Conservation (phyloP, 35 echinoderm and acorn worm genomes). For the Eucidaris tribuloides region DNA sequence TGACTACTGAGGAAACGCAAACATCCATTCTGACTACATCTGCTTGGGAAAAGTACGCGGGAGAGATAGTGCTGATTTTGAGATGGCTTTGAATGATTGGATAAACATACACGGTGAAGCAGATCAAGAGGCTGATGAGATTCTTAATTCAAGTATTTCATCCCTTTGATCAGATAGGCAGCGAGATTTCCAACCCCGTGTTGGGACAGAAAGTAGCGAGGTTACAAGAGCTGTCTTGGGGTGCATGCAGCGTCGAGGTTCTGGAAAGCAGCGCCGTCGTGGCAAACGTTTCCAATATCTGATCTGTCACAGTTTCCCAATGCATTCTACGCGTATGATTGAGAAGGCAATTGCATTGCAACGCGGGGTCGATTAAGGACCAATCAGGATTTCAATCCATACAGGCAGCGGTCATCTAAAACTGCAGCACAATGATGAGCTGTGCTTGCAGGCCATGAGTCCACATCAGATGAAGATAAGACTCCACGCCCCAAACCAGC, state of each 20-base stretch:
- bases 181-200: slow-evolving; percentile 34
- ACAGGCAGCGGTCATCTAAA: slow-evolving; percentile 22
- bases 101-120: slow-evolving; percentile 36
- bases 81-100: slow-evolving; percentile 38
- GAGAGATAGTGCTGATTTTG: slow-evolving; percentile 53
- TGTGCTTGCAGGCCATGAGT: background rate
- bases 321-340: no score
- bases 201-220: slow-evolving; percentile 8
- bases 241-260: slow-evolving; percentile 30
- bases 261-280: slow-evolving; percentile 21
- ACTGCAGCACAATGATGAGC: no score
- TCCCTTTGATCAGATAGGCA: slow-evolving; percentile 26
- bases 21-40: no score
- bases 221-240: slow-evolving; percentile 20
- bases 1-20: background rate
- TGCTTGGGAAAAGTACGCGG: slow-evolving; percentile 15
- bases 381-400: slow-evolving; percentile 26
- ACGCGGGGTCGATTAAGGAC: no score
- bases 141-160: slow-evolving; percentile 3
- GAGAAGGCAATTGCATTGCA: no score
- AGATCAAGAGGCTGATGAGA: slow-evolving; percentile 43
- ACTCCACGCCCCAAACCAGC: background rate
- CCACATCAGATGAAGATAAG: slow-evolving; percentile 56
- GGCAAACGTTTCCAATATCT: no score
- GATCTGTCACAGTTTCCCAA: no score